A percentile compares a stretch with the other conserved stretches of the same genome.
Conservation (phyloP, 2,113 vertebrate genomes). For the Cercocebus atys region DNA sequence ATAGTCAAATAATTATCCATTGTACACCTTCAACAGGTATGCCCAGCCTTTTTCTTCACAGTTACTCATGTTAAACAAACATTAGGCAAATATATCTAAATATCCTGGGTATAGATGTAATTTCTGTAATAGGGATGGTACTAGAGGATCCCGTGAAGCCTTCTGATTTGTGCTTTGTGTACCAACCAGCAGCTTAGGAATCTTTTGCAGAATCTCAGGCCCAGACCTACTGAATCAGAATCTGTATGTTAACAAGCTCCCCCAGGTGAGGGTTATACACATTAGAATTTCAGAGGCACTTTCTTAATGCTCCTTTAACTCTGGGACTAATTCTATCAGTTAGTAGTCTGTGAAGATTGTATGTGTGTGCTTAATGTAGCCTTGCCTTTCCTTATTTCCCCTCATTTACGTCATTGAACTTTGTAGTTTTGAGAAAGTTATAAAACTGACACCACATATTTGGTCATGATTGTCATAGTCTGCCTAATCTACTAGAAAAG, state of each 20-base stretch:
- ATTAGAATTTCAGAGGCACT: neutral
- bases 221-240: neutral
- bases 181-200: neutral
- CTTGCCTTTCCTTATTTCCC: neutral
- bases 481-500: neutral
- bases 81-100: neutral
- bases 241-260: neutral
- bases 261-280: neutral
- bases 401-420: neutral
- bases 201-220: neutral
- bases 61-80: neutral
- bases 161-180: neutral
- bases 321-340: neutral
- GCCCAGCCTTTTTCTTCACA: neutral
- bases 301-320: neutral
- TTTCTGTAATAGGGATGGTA: no score
- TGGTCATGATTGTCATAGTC: neutral
- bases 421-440: neutral
- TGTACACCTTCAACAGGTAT: slow-evolving; percentile 96
- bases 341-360: neutral
- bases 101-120: neutral
- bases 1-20: slow-evolving; percentile 91
- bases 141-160: neutral
- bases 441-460: neutral
- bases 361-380: neutral